phyloP scores from a whole-genome alignment of 2,113 vertebrate species.

The Paramormyrops kingsleyae region DNA sequence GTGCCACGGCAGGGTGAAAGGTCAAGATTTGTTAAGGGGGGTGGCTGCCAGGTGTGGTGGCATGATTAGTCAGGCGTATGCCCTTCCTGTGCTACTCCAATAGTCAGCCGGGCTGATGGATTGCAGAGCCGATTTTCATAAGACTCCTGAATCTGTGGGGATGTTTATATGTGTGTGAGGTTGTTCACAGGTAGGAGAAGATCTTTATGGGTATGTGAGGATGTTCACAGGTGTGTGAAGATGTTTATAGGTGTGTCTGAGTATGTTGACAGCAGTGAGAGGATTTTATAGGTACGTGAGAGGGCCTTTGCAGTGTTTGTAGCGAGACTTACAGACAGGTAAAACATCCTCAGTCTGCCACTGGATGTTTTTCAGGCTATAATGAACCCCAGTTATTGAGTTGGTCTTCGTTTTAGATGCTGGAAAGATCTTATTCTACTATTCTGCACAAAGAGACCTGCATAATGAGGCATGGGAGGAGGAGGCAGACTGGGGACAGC shows the following conservation, averaged over 20 bases:
- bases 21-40: neutral
- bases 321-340: neutral
- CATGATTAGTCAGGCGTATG: neutral
- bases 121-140: neutral
- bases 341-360: neutral
- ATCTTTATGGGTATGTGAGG: neutral
- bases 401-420: neutral
- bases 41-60: neutral
- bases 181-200: neutral
- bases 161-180: neutral
- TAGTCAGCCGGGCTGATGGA: neutral
- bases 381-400: neutral
- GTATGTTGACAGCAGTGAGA: neutral
- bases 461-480: neutral
- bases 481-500: neutral
- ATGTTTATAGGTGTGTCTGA: neutral
- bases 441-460: neutral
- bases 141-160: neutral
- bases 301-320: neutral
- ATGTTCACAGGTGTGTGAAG: neutral
- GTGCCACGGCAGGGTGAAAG: neutral
- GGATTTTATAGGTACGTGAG: neutral
- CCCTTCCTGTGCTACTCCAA: neutral
- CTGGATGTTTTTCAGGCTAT: neutral
- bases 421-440: neutral